Evolutionary conservation across 1,140 invertebrate species (phyloP).

Genomic region (Drosophila pandora): DNA sequence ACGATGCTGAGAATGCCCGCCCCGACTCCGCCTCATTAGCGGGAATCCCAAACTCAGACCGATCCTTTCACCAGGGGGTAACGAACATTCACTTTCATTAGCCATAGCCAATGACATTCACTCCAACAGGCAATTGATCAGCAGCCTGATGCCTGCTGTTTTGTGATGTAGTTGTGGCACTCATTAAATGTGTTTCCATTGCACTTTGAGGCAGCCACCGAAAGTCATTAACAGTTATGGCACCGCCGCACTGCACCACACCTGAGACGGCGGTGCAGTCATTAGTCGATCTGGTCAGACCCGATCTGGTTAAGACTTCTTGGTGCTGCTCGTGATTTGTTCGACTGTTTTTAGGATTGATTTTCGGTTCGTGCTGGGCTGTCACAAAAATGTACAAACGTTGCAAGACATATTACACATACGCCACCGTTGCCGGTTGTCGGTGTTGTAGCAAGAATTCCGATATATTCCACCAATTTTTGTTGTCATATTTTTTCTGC

Average conservation of each 20-base stretch:
- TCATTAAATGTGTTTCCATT: slow-evolving; percentile 63
- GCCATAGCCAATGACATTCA: slow-evolving; percentile 53
- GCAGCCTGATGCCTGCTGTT: slow-evolving; percentile 22
- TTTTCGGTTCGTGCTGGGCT: slow-evolving; percentile 46
- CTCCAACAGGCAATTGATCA: slow-evolving; percentile 48
- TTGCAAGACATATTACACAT: slow-evolving; percentile 53
- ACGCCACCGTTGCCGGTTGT: slow-evolving; percentile 29
- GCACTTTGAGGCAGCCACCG: slow-evolving; percentile 62
- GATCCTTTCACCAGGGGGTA: slow-evolving; percentile 55
- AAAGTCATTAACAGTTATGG: slow-evolving; percentile 71
- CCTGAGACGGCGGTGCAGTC: slow-evolving; percentile 40
- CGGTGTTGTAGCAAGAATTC: slow-evolving; percentile 44
- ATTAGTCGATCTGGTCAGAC: slow-evolving; percentile 44
- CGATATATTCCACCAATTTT: slow-evolving; percentile 27
- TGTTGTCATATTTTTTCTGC: slow-evolving; percentile 37
- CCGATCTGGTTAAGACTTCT: slow-evolving; percentile 38
- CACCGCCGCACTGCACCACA: slow-evolving; percentile 43
- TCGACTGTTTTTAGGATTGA: slow-evolving; percentile 55
- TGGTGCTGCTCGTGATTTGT: slow-evolving; percentile 66
- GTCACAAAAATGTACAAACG: slow-evolving; percentile 27
- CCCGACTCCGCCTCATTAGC: slow-evolving; percentile 17
- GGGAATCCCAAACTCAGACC: slow-evolving; percentile 11
- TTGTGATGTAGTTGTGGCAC: slow-evolving; percentile 22
- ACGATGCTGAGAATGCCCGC: slow-evolving; percentile 15
- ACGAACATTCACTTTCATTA: slow-evolving; percentile 53